A percentile compares a stretch with the other conserved stretches of the same genome.
phyloP scores from a whole-genome alignment of 1,140 invertebrate genomes.

The Temnothorax longispinosus region DNA sequence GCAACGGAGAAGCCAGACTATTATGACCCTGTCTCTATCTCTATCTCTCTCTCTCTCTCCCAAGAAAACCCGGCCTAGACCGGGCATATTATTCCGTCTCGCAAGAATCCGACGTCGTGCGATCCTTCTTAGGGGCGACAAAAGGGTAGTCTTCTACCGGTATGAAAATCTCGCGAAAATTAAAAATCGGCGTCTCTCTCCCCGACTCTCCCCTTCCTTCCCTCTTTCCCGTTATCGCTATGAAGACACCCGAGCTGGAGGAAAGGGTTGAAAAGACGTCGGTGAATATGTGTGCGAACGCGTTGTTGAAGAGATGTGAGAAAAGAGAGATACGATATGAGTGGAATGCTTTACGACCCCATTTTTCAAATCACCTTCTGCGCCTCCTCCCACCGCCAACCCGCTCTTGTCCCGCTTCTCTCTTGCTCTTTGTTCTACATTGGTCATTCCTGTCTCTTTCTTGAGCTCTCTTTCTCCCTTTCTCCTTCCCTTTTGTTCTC shows the following conservation, averaged over 20 bases:
- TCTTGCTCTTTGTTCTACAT: slow-evolving; percentile 24
- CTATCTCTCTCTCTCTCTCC: neutral
- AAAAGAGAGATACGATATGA: slow-evolving; percentile 73
- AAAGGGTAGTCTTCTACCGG: slow-evolving; percentile 32
- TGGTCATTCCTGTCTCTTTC: slow-evolving; percentile 54
- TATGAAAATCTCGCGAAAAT: slow-evolving; percentile 69
- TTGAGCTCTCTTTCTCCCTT: slow-evolving; percentile 5
- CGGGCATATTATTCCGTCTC: slow-evolving; percentile 33
- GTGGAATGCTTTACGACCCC: slow-evolving; percentile 79
- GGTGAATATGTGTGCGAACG: slow-evolving; percentile 53
- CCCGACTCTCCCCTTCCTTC: no score
- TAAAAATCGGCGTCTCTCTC: slow-evolving; percentile 64
- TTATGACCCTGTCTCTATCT: neutral
- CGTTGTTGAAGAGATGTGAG: slow-evolving; percentile 2
- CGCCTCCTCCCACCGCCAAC: slow-evolving; percentile 51
- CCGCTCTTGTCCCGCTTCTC: slow-evolving; percentile 44
- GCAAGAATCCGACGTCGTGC: slow-evolving; percentile 37
- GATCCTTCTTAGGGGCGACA: slow-evolving; percentile 49
- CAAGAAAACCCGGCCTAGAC: slow-evolving; percentile 32
- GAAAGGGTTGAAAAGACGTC: slow-evolving; percentile 66
- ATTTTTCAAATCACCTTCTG: slow-evolving; percentile 78
- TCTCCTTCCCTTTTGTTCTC: slow-evolving; percentile 1
- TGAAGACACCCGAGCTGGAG: neutral
- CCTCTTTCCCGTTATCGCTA: neutral
- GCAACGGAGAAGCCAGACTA: slow-evolving; percentile 42